Conservation (phyloP, 1,140 invertebrate species). For the Drosophila insularis region DNA sequence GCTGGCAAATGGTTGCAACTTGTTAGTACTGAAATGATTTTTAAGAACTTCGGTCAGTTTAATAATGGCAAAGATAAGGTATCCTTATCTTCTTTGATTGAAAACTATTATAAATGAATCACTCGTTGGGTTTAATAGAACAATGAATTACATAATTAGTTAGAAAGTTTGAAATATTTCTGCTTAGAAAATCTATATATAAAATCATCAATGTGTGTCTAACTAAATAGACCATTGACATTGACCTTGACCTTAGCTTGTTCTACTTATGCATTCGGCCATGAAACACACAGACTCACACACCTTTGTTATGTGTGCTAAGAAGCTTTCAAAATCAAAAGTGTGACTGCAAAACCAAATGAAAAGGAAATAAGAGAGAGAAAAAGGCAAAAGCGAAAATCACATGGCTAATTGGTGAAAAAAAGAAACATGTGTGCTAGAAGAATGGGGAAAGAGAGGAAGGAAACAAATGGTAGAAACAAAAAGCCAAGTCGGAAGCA, state of each 20-base stretch:
- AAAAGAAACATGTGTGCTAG: not conserved
- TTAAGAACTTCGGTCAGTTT: not conserved
- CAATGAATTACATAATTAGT: no score
- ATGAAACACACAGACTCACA: constrained; percentile 11
- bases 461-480: not conserved
- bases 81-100: no score
- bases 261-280: constrained; percentile 49
- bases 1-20: constrained; percentile 28
- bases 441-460: not conserved
- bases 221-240: constrained; percentile 30
- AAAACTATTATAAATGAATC: no score
- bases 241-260: constrained; percentile 62
- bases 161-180: no score
- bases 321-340: constrained; percentile 56
- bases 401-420: constrained; percentile 32
- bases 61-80: not conserved
- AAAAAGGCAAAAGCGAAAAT: constrained; percentile 41
- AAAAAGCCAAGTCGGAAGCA: constrained; percentile 25
- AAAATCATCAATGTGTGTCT: not conserved
- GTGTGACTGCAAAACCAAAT: constrained; percentile 53
- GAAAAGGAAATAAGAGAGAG: constrained; percentile 24
- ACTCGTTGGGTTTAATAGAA: no score
- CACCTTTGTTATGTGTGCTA: constrained; percentile 7
- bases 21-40: constrained; percentile 12
- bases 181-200: no score